Evolutionary conservation across 2,113 vertebrate species (phyloP).

Genomic region (Tor tambroides): DNA sequence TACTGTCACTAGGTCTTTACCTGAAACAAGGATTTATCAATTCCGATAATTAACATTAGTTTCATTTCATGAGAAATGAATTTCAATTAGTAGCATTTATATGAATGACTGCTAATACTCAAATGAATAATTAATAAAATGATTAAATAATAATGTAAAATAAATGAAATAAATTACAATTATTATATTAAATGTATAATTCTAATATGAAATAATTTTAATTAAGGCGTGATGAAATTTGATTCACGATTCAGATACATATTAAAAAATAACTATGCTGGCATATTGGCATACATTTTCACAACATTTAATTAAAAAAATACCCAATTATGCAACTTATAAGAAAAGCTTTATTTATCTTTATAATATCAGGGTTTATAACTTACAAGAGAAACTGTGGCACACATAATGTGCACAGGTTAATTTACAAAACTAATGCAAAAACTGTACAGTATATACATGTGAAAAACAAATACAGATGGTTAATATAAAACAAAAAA

Average conservation of each 20-base stretch:
- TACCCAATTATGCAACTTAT: neutral
- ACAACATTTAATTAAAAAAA: neutral
- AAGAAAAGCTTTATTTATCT: slow-evolving; percentile 38
- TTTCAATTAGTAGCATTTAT: neutral
- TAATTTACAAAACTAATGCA: slow-evolving; percentile 49
- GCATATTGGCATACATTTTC: neutral
- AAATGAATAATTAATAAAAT: too few relatives aligned
- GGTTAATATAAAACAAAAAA: neutral
- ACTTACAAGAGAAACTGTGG: slow-evolving; percentile 20
- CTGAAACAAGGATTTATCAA: neutral
- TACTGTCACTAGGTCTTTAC: too few relatives aligned
- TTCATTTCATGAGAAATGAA: neutral
- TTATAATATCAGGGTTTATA: neutral
- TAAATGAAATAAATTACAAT: too few relatives aligned
- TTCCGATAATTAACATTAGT: neutral
- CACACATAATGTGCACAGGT: slow-evolving; percentile 2
- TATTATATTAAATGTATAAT: neutral
- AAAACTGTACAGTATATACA: slow-evolving; percentile 59
- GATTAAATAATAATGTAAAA: too few relatives aligned
- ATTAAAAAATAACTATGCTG: neutral
- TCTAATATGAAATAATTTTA: neutral
- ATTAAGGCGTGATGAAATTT: neutral
- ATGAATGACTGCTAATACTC: too few relatives aligned
- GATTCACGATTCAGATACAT: too few relatives aligned
- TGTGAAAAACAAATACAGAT: slow-evolving; percentile 1